Percentiles rank a stretch among this genome's conserved stretches.
Conservation (phyloP, 1,140 invertebrate genomes). For the Caenorhabditis remanei region DNA sequence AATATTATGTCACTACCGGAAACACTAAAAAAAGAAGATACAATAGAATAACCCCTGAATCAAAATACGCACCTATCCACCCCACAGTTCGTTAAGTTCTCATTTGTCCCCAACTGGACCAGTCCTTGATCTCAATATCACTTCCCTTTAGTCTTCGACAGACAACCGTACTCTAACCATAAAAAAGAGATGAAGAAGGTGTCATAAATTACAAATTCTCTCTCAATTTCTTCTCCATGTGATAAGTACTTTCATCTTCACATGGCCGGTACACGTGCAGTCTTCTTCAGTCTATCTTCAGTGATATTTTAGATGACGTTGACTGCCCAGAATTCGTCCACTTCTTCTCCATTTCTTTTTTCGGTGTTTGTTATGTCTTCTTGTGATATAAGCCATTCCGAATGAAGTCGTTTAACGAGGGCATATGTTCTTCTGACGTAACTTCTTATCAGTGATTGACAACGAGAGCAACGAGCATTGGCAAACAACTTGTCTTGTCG, state of each 20-base stretch:
- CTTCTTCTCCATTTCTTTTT: background rate
- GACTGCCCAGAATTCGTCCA: conserved; percentile 7
- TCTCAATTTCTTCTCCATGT: background rate
- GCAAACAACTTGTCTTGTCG: conserved; percentile 17
- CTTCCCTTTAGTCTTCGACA: background rate
- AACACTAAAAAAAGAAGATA: background rate
- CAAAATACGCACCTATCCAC: background rate
- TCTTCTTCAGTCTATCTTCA: background rate
- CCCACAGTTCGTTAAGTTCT: conserved; percentile 41
- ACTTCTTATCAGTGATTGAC: background rate
- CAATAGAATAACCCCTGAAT: background rate
- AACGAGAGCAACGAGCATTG: conserved; percentile 30
- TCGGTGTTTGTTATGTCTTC: background rate
- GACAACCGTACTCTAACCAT: conserved; percentile 4
- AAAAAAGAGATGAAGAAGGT: background rate
- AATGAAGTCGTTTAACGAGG: background rate
- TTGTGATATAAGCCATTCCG: background rate
- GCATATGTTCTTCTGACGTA: conserved; percentile 32
- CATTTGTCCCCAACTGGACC: background rate
- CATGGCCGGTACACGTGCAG: conserved; percentile 27
- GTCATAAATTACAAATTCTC: conserved; percentile 12
- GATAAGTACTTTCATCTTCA: conserved; percentile 54
- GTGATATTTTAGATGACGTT: conserved; percentile 20
- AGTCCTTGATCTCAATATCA: background rate
- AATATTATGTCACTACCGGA: background rate